Evolutionary conservation across 2,113 vertebrate species (phyloP).

Genomic region (Thunnus thynnus): DNA sequence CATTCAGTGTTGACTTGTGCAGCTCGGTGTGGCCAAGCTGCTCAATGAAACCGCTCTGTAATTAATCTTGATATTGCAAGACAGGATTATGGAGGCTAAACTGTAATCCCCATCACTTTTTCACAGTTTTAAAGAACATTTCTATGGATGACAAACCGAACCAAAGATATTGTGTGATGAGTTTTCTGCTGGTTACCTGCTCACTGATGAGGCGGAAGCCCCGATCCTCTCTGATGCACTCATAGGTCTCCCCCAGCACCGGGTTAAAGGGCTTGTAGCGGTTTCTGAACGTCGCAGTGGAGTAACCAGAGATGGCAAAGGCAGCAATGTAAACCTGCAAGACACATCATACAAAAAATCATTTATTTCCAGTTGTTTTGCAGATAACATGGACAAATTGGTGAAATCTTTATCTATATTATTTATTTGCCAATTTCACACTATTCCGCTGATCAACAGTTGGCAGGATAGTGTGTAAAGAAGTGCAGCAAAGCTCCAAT

Average conservation of each 20-base stretch:
- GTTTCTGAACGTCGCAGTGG: conserved; percentile 90
- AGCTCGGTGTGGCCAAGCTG: neutral
- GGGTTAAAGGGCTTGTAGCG: conserved; percentile 97
- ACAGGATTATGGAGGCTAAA: neutral
- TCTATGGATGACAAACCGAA: too few species aligned
- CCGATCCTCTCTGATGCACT: conserved; percentile 89
- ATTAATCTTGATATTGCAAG: conserved; percentile 9
- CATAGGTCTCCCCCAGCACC: conserved; percentile 93
- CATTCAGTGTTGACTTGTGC: neutral
- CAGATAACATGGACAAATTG: neutral
- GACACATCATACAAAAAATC: neutral
- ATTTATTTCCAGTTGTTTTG: neutral
- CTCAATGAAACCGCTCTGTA: neutral
- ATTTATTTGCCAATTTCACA: neutral
- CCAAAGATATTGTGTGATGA: neutral
- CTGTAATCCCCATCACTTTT: neutral
- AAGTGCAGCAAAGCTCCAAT: too few species aligned
- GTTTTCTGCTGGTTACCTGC: conserved; percentile 82
- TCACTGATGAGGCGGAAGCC: conserved; percentile 92
- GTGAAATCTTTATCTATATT: neutral
- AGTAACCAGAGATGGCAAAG: conserved; percentile 94
- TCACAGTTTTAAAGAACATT: neutral
- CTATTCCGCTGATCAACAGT: too few species aligned
- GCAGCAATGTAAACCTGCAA: conserved; percentile 90
- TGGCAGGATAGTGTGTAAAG: too few species aligned